Conservation (phyloP, 2,113 vertebrate genomes). For the Gopherus evgoodei region DNA sequence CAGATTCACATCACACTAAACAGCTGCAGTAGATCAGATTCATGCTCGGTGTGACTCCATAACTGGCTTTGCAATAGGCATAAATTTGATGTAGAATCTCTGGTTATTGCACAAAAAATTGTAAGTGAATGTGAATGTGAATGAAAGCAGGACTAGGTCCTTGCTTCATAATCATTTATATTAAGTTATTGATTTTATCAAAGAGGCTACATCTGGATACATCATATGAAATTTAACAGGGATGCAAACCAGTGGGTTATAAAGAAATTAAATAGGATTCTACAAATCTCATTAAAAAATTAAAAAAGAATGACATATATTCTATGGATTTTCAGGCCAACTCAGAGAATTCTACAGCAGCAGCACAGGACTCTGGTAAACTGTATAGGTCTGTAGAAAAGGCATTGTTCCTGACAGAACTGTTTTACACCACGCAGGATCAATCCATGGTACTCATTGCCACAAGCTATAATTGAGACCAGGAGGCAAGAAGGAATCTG, state of each 20-base stretch:
- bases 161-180: conserved; percentile 26
- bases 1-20: background rate
- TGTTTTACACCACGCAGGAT: background rate
- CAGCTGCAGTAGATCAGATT: background rate
- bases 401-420: background rate
- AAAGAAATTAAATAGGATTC: background rate
- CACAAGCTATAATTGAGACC: background rate
- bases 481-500: background rate
- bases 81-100: background rate
- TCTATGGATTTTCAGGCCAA: background rate
- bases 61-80: background rate
- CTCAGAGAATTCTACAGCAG: background rate
- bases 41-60: background rate
- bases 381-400: background rate
- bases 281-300: background rate
- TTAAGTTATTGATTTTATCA: conserved; percentile 65
- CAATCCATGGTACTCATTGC: conserved; percentile 13
- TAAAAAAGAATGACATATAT: conserved; percentile 50
- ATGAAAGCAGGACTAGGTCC: conserved; percentile 1
- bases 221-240: conserved; percentile 39
- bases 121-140: conserved; percentile 1
- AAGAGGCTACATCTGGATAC: conserved; percentile 28
- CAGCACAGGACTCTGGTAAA: background rate
- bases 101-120: background rate
- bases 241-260: conserved; percentile 24